Percentiles rank a stretch among this genome's conserved stretches.
Conservation (phyloP, 2,888 invertebrate species). For the Apodemia zela region DNA sequence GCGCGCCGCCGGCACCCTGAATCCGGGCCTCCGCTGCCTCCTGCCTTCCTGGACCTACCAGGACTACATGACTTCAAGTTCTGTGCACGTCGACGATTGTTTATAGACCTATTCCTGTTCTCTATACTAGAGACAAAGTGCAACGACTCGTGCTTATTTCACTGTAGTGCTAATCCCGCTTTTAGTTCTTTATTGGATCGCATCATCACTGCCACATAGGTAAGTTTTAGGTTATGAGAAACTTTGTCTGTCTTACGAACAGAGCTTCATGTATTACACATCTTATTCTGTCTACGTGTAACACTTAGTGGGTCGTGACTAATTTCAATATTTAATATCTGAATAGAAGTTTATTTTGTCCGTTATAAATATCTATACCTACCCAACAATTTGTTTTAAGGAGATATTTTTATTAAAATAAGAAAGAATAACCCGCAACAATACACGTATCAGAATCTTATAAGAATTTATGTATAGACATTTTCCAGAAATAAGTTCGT, state of each 20-base stretch:
- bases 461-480: no score
- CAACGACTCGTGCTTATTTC: conserved; percentile 71
- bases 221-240: conserved; percentile 42
- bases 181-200: conserved; percentile 73
- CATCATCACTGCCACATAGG: conserved; percentile 50
- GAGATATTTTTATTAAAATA: no score
- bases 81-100: conserved; percentile 50
- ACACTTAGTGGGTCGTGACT: conserved; percentile 30
- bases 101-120: conserved; percentile 52
- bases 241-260: conserved; percentile 13
- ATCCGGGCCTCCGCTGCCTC: conserved; percentile 45
- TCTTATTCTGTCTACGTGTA: conserved; percentile 22
- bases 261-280: not conserved
- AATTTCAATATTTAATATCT: conserved; percentile 27
- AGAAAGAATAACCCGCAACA: no score
- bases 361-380: not conserved
- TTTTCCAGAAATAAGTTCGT: no score
- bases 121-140: conserved; percentile 65
- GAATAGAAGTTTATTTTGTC: conserved; percentile 4
- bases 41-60: conserved; percentile 44
- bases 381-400: no score
- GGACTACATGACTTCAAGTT: conserved; percentile 43
- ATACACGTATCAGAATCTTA: no score
- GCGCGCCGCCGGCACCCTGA: conserved; percentile 69
- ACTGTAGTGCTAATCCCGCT: conserved; percentile 73